A percentile compares a stretch with the other conserved stretches of the same genome.
These are phyloP conservation scores for Lacerta viridis DNA, from an alignment of 2,797 vertebrate species.

Conservation along the genomic window DNA sequence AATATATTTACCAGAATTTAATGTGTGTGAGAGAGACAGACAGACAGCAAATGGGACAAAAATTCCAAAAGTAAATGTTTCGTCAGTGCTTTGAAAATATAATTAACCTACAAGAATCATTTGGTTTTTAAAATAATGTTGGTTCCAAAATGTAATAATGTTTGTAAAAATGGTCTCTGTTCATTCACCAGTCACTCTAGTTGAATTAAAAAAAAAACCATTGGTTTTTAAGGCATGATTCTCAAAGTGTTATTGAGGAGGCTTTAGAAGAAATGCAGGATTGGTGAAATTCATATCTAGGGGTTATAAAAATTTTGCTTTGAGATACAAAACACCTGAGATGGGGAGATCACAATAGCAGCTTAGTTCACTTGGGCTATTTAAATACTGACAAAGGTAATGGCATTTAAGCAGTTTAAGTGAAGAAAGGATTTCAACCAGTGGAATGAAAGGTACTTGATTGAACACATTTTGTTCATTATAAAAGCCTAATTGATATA, in stretches of 20 bases:
- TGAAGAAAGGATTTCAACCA: not conserved
- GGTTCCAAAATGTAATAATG: slow-evolving; percentile 26
- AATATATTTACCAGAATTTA: slow-evolving; percentile 62
- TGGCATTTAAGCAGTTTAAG: not conserved
- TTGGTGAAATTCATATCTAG: slow-evolving; percentile 3
- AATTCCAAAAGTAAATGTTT: slow-evolving; percentile 2
- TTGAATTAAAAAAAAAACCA: not conserved
- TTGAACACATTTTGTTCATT: not conserved
- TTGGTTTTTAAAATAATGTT: slow-evolving; percentile 11
- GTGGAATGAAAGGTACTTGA: not conserved
- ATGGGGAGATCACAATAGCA: not conserved
- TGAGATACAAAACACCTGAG: slow-evolving; percentile 6
- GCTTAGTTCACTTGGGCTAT: not conserved
- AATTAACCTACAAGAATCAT: slow-evolving; percentile 13
- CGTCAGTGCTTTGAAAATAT: slow-evolving; percentile 23
- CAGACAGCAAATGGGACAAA: slow-evolving; percentile 25
- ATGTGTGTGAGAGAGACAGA: slow-evolving; percentile 44
- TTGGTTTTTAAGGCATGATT: slow-evolving; percentile 10
- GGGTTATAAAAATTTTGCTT: not conserved
- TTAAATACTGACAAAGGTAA: not conserved
- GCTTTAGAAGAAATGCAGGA: slow-evolving; percentile 12
- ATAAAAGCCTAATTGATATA: not conserved
- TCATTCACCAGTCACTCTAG: not conserved
- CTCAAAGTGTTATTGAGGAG: slow-evolving; percentile 9
- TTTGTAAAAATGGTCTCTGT: slow-evolving; percentile 26